These are phyloP conservation scores for Entomyzon cyanotis DNA, from an alignment of 2,113 vertebrate species.

Conservation along the genomic window DNA sequence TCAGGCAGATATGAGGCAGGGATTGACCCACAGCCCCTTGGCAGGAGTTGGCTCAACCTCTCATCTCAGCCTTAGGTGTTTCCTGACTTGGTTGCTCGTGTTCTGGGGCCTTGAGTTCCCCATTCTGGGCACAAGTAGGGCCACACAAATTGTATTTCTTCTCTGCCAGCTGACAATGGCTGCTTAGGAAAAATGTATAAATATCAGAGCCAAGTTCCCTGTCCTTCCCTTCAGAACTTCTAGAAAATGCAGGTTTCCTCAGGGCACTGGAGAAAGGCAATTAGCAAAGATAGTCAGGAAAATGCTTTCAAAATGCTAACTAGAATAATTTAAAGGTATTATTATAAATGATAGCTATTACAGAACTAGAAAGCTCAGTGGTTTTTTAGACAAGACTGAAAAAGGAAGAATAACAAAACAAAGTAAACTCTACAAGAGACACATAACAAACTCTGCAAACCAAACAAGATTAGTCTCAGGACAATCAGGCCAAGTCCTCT, in stretches of 20 bases:
- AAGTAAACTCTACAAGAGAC: neutral
- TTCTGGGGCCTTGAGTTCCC: neutral
- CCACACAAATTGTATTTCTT: neutral
- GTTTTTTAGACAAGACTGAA: neutral
- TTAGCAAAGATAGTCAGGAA: neutral
- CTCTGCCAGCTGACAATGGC: neutral
- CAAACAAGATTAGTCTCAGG: neutral
- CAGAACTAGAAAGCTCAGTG: neutral
- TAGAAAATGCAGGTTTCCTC: neutral
- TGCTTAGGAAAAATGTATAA: neutral
- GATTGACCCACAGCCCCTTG: neutral
- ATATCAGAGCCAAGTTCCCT: neutral
- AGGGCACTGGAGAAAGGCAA: neutral
- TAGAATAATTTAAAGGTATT: neutral
- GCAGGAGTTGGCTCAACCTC: neutral
- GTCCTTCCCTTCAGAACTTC: neutral
- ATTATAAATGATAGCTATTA: constrained; percentile 21
- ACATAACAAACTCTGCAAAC: neutral
- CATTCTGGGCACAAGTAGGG: neutral
- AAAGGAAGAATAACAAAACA: neutral
- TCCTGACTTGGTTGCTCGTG: neutral
- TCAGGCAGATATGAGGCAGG: neutral
- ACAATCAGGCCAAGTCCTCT: neutral
- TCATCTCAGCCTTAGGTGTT: neutral
- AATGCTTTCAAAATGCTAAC: neutral